phyloP scores from a whole-genome alignment of 2,113 vertebrate genomes.

The Siniperca knerii region DNA sequence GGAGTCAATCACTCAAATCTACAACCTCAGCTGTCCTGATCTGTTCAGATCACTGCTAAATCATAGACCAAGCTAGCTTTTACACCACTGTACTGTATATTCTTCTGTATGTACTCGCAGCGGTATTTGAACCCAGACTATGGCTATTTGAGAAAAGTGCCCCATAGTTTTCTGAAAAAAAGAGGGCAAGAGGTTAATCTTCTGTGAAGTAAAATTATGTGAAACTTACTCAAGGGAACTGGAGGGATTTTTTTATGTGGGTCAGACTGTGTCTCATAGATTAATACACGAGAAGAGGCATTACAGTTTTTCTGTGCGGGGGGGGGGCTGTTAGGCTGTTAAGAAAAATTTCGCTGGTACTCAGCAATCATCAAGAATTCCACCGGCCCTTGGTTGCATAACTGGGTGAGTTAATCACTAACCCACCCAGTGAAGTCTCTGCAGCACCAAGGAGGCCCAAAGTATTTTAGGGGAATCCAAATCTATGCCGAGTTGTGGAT shows the following conservation, averaged over 20 bases:
- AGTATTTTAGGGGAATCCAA: conserved; percentile 17
- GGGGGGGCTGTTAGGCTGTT: background rate
- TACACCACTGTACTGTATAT: background rate
- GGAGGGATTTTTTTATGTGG: conserved; percentile 62
- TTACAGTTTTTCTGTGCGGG: background rate
- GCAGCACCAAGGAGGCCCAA: background rate
- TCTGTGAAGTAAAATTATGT: conserved; percentile 55
- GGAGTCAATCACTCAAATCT: conserved; percentile 8
- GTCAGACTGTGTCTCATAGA: conserved; percentile 54
- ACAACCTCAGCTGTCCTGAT: background rate
- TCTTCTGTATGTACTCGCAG: background rate
- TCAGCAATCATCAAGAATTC: conserved; percentile 43
- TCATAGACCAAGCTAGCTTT: background rate
- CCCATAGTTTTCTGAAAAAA: conserved; percentile 22
- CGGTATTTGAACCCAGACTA: conserved; percentile 5
- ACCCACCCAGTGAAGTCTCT: background rate
- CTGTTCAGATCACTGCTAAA: background rate
- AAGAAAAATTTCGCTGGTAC: conserved; percentile 16
- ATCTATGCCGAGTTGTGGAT: background rate
- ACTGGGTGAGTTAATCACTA: conserved; percentile 46
- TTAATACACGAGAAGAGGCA: background rate
- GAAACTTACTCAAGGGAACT: conserved; percentile 53
- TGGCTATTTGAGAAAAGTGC: background rate
- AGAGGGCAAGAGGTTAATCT: conserved; percentile 68
- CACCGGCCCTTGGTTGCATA: conserved; percentile 20